phyloP scores from a whole-genome alignment of 2,113 vertebrate species.

The Colius striatus region DNA sequence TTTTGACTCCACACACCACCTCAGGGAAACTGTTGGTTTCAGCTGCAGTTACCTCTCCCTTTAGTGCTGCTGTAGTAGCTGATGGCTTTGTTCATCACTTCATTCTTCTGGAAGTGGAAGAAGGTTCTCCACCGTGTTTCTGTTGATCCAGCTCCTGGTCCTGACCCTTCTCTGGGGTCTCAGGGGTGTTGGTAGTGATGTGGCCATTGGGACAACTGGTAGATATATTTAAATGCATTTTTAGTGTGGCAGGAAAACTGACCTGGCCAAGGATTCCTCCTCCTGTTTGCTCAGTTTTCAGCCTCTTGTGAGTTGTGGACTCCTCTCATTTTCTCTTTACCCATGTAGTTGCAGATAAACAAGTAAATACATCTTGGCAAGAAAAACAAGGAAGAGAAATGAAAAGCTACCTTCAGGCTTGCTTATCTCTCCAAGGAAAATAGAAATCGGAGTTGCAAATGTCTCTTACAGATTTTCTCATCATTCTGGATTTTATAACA shows the following conservation, averaged over 20 bases:
- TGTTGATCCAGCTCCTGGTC: neutral
- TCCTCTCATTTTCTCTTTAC: neutral
- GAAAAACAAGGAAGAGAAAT: neutral
- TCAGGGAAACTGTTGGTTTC: neutral
- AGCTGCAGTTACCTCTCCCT: neutral
- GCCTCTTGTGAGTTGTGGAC: neutral
- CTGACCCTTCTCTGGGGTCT: fast-evolving
- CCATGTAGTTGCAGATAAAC: neutral
- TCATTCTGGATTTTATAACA: neutral
- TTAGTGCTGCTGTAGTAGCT: neutral
- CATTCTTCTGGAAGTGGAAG: neutral
- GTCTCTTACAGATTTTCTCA: neutral
- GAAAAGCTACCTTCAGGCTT: neutral
- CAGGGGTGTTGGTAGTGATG: neutral
- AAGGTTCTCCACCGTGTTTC: neutral
- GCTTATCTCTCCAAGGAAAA: neutral
- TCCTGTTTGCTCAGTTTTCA: neutral
- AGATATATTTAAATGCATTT: neutral
- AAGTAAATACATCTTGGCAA: neutral
- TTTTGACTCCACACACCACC: neutral
- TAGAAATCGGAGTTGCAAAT: neutral
- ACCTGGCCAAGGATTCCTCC: neutral
- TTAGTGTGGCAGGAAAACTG: neutral
- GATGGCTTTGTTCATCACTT: neutral
- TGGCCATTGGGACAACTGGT: fast-evolving